Evolutionary conservation across 2,888 invertebrate genomes (phyloP).

Genomic region (Ophion slaviceki): DNA sequence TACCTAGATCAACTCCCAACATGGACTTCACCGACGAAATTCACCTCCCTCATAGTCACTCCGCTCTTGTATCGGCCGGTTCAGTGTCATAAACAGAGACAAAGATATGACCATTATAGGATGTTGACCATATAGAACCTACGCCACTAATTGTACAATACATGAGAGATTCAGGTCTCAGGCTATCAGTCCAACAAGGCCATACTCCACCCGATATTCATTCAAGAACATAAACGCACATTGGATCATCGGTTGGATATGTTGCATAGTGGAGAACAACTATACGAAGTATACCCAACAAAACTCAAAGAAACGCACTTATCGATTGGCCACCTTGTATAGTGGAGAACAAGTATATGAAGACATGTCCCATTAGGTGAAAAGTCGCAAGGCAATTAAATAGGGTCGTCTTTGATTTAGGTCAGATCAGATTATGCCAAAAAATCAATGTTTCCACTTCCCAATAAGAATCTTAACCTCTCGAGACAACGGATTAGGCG

Average conservation of each 20-base stretch:
- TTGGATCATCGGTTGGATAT: not conserved
- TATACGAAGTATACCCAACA: not conserved
- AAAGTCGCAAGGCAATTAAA: not conserved
- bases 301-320: not conserved
- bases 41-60: conserved; percentile 26
- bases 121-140: conserved; percentile 31
- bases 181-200: conserved; percentile 20
- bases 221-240: conserved; percentile 18
- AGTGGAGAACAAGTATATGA: too few species aligned
- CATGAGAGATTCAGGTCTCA: conserved; percentile 47
- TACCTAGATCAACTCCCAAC: conserved; percentile 28
- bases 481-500: too few species aligned
- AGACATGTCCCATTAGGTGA: not conserved
- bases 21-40: conserved; percentile 51
- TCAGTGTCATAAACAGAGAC: conserved; percentile 18
- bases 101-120: conserved; percentile 3
- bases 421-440: not conserved
- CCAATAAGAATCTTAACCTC: not conserved
- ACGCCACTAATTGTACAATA: conserved; percentile 53
- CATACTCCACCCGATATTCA: conserved; percentile 27
- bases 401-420: not conserved
- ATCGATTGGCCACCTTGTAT: too few species aligned
- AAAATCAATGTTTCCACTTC: not conserved
- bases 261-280: not conserved
- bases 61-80: conserved; percentile 20